A percentile compares a stretch with the other conserved stretches of the same genome.
These are phyloP conservation scores for Leistus spinibarbis DNA, from an alignment of 2,888 invertebrate genomes.

Conservation along the genomic window DNA sequence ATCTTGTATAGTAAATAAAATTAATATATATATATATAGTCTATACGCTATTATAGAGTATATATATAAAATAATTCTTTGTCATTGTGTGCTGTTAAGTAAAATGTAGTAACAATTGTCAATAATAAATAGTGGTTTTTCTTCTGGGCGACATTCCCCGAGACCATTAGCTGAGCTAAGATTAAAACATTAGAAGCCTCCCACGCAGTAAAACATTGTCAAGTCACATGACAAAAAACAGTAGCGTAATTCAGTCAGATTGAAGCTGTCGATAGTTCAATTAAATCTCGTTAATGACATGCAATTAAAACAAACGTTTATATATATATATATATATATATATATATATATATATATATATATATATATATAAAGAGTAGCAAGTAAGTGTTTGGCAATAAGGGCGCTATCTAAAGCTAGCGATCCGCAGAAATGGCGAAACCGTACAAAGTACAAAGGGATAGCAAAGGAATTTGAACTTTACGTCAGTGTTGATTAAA, in stretches of 20 bases:
- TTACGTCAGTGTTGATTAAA: background rate
- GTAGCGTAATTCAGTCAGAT: conserved; percentile 11
- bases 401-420: background rate
- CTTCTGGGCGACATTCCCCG: conserved; percentile 15
- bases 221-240: conserved; percentile 4
- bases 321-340: no score
- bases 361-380: no score
- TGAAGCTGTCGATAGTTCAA: conserved; percentile 20
- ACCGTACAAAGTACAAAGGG: background rate
- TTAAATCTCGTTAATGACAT: conserved; percentile 32
- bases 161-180: conserved; percentile 16
- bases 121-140: conserved; percentile 23
- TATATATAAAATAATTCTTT: no score
- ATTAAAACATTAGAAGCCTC: conserved; percentile 36
- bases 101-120: background rate
- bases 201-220: conserved; percentile 13
- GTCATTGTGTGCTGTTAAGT: no score
- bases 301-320: conserved; percentile 19
- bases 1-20: no score
- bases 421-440: background rate
- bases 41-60: no score
- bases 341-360: no score
- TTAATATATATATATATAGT: no score
- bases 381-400: background rate
- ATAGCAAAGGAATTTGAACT: background rate